Evolutionary conservation across 2,113 vertebrate genomes (phyloP).

Genomic region (Neolamprologus caudopunctatus): DNA sequence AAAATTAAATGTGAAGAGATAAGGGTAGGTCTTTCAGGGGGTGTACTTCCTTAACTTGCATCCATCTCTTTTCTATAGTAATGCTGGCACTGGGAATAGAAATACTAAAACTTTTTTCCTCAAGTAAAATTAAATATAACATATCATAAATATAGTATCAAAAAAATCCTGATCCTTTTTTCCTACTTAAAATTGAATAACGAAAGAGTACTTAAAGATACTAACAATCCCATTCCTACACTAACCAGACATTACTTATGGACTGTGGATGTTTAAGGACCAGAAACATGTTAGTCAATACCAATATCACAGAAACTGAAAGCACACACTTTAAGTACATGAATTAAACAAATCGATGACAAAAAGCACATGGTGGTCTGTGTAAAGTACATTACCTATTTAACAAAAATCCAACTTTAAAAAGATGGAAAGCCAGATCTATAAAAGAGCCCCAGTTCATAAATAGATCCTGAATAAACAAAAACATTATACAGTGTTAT

Average conservation of each 20-base stretch:
- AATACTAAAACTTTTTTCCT: neutral
- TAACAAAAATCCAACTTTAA: neutral
- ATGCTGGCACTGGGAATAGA: neutral
- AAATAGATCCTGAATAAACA: neutral
- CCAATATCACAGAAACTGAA: neutral
- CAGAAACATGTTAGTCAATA: neutral
- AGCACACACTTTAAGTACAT: neutral
- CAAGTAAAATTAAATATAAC: neutral
- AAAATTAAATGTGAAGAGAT: neutral
- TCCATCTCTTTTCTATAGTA: neutral
- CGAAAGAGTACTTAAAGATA: neutral
- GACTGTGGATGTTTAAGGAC: neutral
- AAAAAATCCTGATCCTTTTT: neutral
- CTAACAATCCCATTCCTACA: neutral
- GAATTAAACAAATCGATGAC: neutral
- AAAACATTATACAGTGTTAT: neutral
- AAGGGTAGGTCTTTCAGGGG: neutral
- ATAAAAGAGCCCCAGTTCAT: neutral
- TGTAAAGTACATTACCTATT: neutral
- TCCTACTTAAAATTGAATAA: neutral
- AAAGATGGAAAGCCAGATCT: neutral
- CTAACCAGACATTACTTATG: neutral
- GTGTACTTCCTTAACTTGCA: neutral
- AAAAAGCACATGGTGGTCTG: neutral
- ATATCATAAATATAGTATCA: neutral